Evolutionary conservation across 2,888 invertebrate genomes (phyloP).

Genomic region (Apocheima hispidaria): DNA sequence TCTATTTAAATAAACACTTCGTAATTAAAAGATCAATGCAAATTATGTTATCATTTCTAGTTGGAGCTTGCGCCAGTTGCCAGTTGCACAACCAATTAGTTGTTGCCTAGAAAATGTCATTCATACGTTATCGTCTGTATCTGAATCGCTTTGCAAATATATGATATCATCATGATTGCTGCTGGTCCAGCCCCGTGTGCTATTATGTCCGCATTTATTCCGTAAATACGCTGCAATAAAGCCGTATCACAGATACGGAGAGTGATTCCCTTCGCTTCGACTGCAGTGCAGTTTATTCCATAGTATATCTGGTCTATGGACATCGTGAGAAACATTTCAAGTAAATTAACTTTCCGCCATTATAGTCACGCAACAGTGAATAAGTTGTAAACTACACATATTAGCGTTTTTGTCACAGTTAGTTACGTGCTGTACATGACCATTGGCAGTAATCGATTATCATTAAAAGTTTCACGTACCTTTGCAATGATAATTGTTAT

Average conservation of each 20-base stretch:
- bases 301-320: slow-evolving; percentile 58
- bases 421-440: slow-evolving; percentile 61
- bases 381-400: slow-evolving; percentile 60
- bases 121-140: slow-evolving; percentile 35
- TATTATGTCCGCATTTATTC: slow-evolving; percentile 36
- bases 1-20: slow-evolving; percentile 38
- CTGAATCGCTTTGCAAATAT: slow-evolving; percentile 45
- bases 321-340: slow-evolving; percentile 79
- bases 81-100: slow-evolving; percentile 25
- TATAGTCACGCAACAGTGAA: slow-evolving; percentile 75
- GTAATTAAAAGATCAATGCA: slow-evolving; percentile 29
- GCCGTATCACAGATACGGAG: slow-evolving; percentile 46
- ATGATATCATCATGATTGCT: slow-evolving; percentile 48
- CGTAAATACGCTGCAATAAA: slow-evolving; percentile 40
- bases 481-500: slow-evolving; percentile 62
- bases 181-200: slow-evolving; percentile 18
- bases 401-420: slow-evolving; percentile 59
- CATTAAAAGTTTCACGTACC: slow-evolving; percentile 67
- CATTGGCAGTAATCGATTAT: slow-evolving; percentile 63
- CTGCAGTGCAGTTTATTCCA: slow-evolving; percentile 45
- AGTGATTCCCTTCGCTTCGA: slow-evolving; percentile 44
- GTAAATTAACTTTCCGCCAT: slow-evolving; percentile 75
- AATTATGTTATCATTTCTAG: slow-evolving; percentile 25
- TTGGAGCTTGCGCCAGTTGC: slow-evolving; percentile 26
- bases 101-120: slow-evolving; percentile 34